Evolutionary conservation across 2,888 invertebrate species (phyloP).

Genomic region (Mesorhabditis spiculigera): DNA sequence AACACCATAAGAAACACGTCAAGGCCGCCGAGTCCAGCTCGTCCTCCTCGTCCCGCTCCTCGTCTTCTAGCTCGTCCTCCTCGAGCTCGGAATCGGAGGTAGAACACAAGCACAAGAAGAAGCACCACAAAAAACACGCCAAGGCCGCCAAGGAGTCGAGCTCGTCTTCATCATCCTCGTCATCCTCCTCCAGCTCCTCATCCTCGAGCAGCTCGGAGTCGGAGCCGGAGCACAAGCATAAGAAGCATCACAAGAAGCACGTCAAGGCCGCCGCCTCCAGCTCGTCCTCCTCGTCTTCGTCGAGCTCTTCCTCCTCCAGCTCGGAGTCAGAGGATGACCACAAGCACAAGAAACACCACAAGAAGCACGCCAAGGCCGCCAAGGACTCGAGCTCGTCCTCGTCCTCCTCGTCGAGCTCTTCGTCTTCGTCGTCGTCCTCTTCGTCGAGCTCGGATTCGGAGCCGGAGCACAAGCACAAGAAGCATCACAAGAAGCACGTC

Average conservation of each 20-base stretch:
- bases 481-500: neutral
- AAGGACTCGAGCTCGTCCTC: neutral
- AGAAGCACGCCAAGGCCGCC: no score
- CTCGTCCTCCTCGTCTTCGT: conserved; percentile 4
- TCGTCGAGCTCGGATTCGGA: neutral
- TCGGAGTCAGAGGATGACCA: conserved; percentile 4
- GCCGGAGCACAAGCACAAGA: conserved; percentile 7
- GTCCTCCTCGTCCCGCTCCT: no score
- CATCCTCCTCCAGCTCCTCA: conserved; percentile 1
- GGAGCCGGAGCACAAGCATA: no score
- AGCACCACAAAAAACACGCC: no score
- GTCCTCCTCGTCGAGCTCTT: no score
- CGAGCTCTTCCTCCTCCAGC: neutral
- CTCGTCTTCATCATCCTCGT: no score
- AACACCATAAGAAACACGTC: no score
- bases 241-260: neutral
- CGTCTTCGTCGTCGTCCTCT: neutral
- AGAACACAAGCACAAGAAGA: no score
- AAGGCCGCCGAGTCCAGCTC: no score
- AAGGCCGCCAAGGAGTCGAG: no score
- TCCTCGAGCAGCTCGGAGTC: conserved; percentile 6
- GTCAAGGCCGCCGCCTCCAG: neutral
- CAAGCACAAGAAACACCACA: neutral
- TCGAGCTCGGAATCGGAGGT: no score
- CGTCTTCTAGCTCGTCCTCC: no score